Percentiles rank a stretch among this genome's conserved stretches.
Evolutionary conservation across 1,140 invertebrate species (phyloP).

Genomic region (Argopecten irradians): DNA sequence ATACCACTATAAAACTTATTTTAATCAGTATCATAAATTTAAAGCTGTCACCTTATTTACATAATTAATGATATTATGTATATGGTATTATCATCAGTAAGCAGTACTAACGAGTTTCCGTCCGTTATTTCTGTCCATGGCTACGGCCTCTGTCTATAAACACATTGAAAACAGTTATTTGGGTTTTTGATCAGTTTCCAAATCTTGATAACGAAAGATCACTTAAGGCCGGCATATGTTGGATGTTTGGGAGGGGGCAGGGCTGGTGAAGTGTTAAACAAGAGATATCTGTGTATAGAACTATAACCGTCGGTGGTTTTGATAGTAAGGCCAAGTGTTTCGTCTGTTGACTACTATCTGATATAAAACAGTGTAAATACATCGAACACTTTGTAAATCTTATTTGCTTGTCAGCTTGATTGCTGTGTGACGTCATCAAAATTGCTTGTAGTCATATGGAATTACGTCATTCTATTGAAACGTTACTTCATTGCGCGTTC

Average conservation of each 20-base stretch:
- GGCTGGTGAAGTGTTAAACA: not conserved
- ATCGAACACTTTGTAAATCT: too few relatives aligned
- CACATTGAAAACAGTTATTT: not conserved
- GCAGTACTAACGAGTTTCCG: too few relatives aligned
- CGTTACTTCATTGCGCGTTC: too few relatives aligned
- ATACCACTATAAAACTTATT: too few relatives aligned
- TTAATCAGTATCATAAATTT: too few relatives aligned
- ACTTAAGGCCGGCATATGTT: constrained; percentile 5
- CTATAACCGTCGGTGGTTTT: not conserved
- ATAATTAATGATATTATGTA: too few relatives aligned
- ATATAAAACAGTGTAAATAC: too few relatives aligned
- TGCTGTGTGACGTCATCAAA: not conserved
- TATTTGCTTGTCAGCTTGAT: not conserved
- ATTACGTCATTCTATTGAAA: not conserved
- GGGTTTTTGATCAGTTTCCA: not conserved
- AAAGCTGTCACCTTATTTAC: too few relatives aligned
- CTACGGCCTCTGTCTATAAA: not conserved
- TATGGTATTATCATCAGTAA: too few relatives aligned
- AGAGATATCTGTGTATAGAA: not conserved
- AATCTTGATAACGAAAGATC: constrained; percentile 2
- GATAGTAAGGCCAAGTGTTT: not conserved
- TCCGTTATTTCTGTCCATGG: not conserved
- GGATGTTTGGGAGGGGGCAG: not conserved
- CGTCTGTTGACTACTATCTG: not conserved
- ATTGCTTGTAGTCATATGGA: not conserved